phyloP scores from a whole-genome alignment of 2,797 vertebrate genomes.

The Molossus molossus region DNA sequence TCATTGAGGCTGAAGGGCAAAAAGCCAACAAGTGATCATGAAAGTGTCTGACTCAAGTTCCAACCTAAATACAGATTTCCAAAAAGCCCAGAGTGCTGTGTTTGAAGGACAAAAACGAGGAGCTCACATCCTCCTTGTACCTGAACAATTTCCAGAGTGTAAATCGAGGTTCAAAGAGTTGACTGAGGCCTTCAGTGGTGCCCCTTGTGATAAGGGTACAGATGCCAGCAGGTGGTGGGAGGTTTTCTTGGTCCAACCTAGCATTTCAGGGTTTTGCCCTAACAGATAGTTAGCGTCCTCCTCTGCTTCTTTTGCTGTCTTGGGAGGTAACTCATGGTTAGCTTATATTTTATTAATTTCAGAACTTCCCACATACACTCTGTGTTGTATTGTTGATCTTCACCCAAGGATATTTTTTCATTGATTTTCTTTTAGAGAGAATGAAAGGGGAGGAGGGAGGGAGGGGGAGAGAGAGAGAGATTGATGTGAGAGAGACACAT shows the following conservation, averaged over 20 bases:
- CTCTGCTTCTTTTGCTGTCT: not conserved
- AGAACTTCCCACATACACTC: not conserved
- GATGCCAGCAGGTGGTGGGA: not conserved
- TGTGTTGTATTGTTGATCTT: not conserved
- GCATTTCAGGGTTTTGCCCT: not conserved
- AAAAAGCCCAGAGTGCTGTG: not conserved
- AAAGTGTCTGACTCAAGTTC: not conserved
- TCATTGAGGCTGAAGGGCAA: not conserved
- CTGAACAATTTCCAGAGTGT: not conserved
- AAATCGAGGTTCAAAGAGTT: not conserved
- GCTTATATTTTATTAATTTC: slow-evolving; percentile 13
- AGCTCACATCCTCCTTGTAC: not conserved
- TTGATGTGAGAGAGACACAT: too few species aligned
- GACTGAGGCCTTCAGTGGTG: not conserved
- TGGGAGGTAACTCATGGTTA: not conserved
- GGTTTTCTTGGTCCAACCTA: not conserved
- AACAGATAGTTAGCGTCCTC: not conserved
- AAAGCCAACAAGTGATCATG: not conserved
- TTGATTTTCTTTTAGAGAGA: too few species aligned
- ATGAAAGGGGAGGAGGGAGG: too few species aligned
- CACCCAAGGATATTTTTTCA: too few species aligned
- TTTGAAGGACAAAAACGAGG: not conserved
- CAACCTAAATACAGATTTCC: not conserved
- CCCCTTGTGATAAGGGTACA: not conserved
- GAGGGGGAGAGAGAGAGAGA: too few species aligned